Evolutionary conservation across 1,140 invertebrate species (phyloP), one percentile per base, ranked within the genome.

Genomic region (Euura saliciscinereae): DNA sequence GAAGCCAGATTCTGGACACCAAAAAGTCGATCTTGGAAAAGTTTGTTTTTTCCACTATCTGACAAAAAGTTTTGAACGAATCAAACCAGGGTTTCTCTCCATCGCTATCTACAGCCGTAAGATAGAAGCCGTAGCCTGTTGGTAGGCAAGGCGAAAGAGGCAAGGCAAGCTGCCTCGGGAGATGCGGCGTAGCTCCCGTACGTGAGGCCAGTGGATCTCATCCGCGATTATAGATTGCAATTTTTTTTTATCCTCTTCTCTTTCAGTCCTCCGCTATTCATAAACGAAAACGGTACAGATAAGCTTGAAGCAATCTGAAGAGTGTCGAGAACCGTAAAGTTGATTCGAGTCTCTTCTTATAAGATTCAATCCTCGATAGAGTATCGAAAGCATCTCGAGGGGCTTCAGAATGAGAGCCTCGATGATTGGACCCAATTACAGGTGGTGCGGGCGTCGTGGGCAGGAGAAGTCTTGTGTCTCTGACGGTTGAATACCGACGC

Each of bases 391-490:
- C 28, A 28, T 28, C 28, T 28, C 28, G 28, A 10, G 28, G 66
- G 66, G 66, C 43, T 2, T 7, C 4, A 4, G 75, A 69, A 78
- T 78, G 80, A 82, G 80, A 83, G 78, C 77, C 79, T 78, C 75
- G 76, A 80, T 83, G 84, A 86, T 86, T 86, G 81, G 78, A 78
- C 75, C 81, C 80, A 86, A 87, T 86, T 85, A 87, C 83, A 85
- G 82, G 78, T 82, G 82, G 82, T 75, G 82, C 79, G 81, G 83
- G 85, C 77, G 82, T 45, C 66, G 69, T 69, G 65, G 69, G 70
- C 44, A 46, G 28, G 44, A 73, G 28, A 28, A 28, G 72, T 69
- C 45, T 66, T 42, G 66, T 67, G 44, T 44, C 70, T 71, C 71
- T 68, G 51, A n/a, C 70, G 71, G 66, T 68, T 68, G 13, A 45